Conservation (phyloP, 2,888 invertebrate species). For the Cantharis lateralis region DNA sequence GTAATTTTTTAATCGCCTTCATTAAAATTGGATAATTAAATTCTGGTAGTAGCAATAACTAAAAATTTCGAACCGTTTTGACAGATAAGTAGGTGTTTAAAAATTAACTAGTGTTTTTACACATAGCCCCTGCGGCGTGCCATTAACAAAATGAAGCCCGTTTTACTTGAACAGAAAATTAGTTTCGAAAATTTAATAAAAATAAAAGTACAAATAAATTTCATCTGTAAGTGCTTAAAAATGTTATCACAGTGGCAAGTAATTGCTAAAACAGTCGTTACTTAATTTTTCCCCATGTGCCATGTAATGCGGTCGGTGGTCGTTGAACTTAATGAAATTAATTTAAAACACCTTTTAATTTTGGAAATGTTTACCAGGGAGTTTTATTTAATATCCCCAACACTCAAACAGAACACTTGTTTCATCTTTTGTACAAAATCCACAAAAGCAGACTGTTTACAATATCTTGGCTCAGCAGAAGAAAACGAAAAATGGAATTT, state of each 20-base stretch:
- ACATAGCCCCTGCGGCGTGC: neutral
- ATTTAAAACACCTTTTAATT: neutral
- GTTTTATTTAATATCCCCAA: neutral
- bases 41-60: neutral
- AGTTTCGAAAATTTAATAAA: neutral
- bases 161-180: neutral
- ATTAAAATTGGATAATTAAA: neutral
- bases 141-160: neutral
- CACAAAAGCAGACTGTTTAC: neutral
- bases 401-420: neutral
- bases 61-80: neutral
- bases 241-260: neutral
- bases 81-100: neutral
- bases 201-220: neutral
- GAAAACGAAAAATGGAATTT: neutral
- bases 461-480: neutral
- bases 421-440: neutral
- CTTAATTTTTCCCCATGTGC: neutral
- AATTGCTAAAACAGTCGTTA: neutral
- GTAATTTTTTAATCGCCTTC: neutral
- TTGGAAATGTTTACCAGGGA: neutral
- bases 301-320: neutral
- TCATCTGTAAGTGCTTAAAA: neutral
- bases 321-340: neutral
- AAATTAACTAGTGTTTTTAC: neutral